Percentiles rank a stretch among this genome's conserved stretches.
Evolutionary conservation across 2,113 vertebrate genomes (phyloP).

Genomic region (Ochotona curzoniae): DNA sequence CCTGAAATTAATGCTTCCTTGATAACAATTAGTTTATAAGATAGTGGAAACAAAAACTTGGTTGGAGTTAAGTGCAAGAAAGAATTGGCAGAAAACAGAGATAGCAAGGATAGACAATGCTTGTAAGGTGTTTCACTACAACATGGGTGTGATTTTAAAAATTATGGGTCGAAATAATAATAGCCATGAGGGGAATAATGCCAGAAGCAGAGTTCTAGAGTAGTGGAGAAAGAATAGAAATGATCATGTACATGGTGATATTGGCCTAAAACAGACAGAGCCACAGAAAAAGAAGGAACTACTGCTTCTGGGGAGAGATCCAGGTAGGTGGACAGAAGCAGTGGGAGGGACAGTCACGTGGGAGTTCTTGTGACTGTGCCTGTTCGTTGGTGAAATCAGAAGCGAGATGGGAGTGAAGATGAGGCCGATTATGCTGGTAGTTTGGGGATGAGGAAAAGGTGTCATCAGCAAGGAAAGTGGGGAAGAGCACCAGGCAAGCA

Average conservation of each 20-base stretch:
- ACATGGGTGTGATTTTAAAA: background rate
- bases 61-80: background rate
- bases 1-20: background rate
- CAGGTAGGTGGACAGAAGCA: background rate
- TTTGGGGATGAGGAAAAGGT: background rate
- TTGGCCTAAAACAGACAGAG: background rate
- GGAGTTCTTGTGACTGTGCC: background rate
- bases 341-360: background rate
- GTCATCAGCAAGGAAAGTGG: background rate
- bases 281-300: background rate
- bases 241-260: background rate
- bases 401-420: background rate
- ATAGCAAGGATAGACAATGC: background rate
- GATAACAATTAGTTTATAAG: background rate
- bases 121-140: background rate
- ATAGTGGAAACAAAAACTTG: background rate
- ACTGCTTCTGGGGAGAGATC: fast-evolving
- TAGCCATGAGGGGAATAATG: background rate
- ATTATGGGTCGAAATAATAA: background rate
- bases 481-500: fast-evolving
- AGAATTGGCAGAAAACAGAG: background rate
- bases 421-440: background rate
- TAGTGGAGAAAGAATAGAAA: background rate
- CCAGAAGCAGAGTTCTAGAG: background rate
- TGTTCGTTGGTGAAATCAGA: background rate